These are phyloP conservation scores for Falco naumanni DNA, from an alignment of 2,797 vertebrate genomes.

Conservation along the genomic window DNA sequence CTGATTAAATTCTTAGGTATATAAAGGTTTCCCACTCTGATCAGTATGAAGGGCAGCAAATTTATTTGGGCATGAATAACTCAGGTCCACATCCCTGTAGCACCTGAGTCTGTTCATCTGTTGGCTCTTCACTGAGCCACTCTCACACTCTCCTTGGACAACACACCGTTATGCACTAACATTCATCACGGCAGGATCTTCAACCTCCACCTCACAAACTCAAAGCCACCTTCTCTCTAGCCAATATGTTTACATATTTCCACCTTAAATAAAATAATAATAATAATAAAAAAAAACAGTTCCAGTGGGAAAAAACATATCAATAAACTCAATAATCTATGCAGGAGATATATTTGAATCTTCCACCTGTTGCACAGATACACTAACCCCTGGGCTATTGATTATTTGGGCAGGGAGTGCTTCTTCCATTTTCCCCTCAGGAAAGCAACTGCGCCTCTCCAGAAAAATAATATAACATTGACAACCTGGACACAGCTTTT, in stretches of 20 bases:
- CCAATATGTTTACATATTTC: not conserved
- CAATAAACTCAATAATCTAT: not conserved
- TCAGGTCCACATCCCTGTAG: not conserved
- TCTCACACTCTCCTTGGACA: not conserved
- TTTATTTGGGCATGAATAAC: not conserved
- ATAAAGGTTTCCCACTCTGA: not conserved
- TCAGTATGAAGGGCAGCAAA: not conserved
- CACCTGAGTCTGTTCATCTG: not conserved
- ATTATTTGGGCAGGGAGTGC: not conserved
- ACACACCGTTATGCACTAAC: not conserved
- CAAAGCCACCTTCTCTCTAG: not conserved
- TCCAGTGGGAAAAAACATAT: no score
- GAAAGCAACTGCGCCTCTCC: not conserved
- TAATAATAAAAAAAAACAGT: no score
- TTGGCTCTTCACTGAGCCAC: not conserved
- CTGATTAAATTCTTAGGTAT: not conserved
- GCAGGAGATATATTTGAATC: not conserved
- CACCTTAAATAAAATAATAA: not conserved
- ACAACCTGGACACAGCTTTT: not conserved
- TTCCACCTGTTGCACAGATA: accelerated
- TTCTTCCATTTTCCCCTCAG: not conserved
- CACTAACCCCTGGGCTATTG: not conserved
- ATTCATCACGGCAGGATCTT: not conserved
- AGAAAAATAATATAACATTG: not conserved
- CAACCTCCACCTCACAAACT: not conserved